Conservation (phyloP, 1,140 invertebrate genomes). For the Heliothis virescens region DNA sequence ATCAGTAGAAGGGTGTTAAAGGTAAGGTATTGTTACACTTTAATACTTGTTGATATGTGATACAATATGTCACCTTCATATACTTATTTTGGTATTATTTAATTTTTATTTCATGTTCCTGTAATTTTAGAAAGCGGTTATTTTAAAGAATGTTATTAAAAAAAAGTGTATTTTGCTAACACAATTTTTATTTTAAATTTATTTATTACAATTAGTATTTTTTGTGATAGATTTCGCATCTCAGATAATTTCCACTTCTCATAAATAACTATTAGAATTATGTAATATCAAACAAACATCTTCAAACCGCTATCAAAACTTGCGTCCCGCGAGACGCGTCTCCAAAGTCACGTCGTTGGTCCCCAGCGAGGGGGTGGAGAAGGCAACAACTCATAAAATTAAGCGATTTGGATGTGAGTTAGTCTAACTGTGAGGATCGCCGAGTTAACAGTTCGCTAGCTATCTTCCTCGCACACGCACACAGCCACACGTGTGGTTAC, state of each 20-base stretch:
- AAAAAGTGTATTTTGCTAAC: no score
- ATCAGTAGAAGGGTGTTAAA: neutral
- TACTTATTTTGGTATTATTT: no score
- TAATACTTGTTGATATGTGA: neutral
- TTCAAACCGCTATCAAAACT: slow-evolving; percentile 5
- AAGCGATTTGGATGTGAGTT: slow-evolving; percentile 86
- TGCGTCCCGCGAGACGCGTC: slow-evolving; percentile 52
- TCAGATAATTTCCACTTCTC: no score
- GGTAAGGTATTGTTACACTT: neutral
- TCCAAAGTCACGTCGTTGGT: slow-evolving; percentile 67
- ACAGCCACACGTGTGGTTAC: slow-evolving; percentile 46
- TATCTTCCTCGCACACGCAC: slow-evolving; percentile 64
- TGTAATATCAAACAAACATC: slow-evolving; percentile 12
- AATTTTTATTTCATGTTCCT: no score
- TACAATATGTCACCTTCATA: no score
- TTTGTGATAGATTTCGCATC: neutral
- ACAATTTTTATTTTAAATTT: no score
- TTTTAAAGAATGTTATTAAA: no score
- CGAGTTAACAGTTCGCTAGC: slow-evolving; percentile 76
- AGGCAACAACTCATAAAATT: slow-evolving; percentile 87
- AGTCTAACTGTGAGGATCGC: slow-evolving; percentile 84
- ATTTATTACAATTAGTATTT: no score
- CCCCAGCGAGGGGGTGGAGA: slow-evolving; percentile 81
- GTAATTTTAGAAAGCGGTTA: no score
- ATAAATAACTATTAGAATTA: neutral